Percentiles rank a stretch among this genome's conserved stretches.
phyloP scores from a whole-genome alignment of 2,888 invertebrate genomes.

The Aspidiotus destructor region DNA sequence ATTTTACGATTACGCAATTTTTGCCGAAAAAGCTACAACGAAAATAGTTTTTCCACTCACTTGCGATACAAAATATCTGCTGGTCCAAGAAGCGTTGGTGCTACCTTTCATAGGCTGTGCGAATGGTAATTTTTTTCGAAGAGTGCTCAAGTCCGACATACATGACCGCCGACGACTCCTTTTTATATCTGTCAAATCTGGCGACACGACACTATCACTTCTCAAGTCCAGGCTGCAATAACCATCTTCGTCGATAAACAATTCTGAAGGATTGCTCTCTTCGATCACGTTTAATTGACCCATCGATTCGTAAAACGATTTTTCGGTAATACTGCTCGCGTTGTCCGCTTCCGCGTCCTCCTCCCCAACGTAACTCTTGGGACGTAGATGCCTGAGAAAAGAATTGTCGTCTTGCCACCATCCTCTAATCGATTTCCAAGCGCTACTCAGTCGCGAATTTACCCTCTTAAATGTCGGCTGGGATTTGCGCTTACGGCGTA shows the following conservation, averaged over 20 bases:
- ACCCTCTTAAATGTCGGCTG: slow-evolving; percentile 31
- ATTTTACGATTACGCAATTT: too few relatives aligned
- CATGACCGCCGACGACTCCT: slow-evolving; percentile 2
- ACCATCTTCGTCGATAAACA: slow-evolving; percentile 18
- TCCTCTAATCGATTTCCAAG: slow-evolving; percentile 37
- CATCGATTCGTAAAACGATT: slow-evolving; percentile 23
- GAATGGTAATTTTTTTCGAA: slow-evolving; percentile 29
- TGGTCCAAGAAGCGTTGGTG: slow-evolving; percentile 34
- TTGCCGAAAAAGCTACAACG: too few relatives aligned
- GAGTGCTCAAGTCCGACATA: slow-evolving; percentile 15
- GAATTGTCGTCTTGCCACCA: slow-evolving; percentile 38
- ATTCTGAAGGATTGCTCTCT: not conserved
- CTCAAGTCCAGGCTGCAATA: slow-evolving; percentile 21
- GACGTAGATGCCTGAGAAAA: slow-evolving; percentile 33
- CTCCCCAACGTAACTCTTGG: slow-evolving; percentile 10
- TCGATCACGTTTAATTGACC: not conserved
- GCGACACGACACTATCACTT: not conserved
- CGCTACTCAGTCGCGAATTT: slow-evolving; percentile 35
- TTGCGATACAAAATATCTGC: slow-evolving; percentile 25
- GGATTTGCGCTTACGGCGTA: slow-evolving; percentile 31
- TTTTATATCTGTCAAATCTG: not conserved
- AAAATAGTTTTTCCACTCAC: slow-evolving; percentile 7
- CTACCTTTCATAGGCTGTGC: slow-evolving; percentile 33
- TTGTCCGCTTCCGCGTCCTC: slow-evolving; percentile 1
- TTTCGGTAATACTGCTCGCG: slow-evolving; percentile 6